Evolutionary conservation across 2,113 vertebrate genomes (phyloP).

Genomic region (Accipiter virgatus): DNA sequence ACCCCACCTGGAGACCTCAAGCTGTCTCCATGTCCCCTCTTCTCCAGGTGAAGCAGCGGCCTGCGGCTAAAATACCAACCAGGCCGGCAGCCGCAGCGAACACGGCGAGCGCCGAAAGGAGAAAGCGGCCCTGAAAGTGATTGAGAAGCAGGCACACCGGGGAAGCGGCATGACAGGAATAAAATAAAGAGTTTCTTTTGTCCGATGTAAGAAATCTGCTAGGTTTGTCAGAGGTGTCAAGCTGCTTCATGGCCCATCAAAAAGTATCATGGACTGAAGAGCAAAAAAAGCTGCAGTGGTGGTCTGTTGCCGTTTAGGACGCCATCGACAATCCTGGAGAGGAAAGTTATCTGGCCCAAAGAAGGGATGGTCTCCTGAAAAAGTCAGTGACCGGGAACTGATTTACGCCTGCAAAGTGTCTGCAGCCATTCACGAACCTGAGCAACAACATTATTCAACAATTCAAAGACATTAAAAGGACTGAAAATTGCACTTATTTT

Average conservation of each 20-base stretch:
- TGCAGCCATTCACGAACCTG: neutral
- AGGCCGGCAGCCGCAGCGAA: neutral
- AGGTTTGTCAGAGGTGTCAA: neutral
- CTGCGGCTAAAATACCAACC: neutral
- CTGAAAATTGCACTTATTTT: neutral
- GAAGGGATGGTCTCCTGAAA: neutral
- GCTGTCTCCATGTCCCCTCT: neutral
- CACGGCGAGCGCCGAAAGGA: accelerated
- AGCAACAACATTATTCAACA: neutral
- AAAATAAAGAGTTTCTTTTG: neutral
- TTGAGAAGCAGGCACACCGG: accelerated
- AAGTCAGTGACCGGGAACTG: neutral
- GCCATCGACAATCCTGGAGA: neutral
- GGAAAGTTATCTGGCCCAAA: neutral
- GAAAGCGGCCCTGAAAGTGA: neutral
- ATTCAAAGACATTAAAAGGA: neutral
- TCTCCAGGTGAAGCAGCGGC: neutral
- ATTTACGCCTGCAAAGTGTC: neutral
- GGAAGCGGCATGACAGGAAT: neutral
- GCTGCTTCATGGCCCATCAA: neutral
- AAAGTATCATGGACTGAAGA: neutral
- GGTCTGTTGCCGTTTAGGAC: neutral
- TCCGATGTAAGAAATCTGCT: neutral
- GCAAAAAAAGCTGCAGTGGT: neutral
- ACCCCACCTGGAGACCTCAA: neutral